A percentile compares a stretch with the other conserved stretches of the same genome.
Conservation (phyloP, 2,797 vertebrate genomes). For the Cossypha polioptera region DNA sequence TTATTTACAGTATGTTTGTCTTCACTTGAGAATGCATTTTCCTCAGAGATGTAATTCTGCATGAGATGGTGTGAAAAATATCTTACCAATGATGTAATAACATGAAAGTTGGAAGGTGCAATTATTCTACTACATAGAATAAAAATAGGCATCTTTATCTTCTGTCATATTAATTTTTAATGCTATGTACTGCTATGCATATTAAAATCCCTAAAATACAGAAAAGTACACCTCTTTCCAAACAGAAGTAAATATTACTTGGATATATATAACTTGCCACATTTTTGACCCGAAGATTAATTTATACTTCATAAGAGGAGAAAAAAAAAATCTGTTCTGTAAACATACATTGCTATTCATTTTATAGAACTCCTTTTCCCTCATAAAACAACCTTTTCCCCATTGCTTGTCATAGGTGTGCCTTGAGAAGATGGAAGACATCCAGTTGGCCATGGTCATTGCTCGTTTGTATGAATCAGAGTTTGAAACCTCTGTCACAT, state of each 20-base stretch:
- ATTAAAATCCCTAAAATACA: background rate
- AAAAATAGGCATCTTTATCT: background rate
- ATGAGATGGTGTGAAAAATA: background rate
- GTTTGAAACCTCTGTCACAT: conserved; percentile 93
- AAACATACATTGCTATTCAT: background rate
- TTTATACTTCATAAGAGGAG: background rate
- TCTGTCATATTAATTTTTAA: background rate
- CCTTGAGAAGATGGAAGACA: conserved; percentile 98
- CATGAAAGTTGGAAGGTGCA: background rate
- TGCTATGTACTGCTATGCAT: background rate
- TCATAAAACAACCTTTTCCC: background rate
- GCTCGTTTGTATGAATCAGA: conserved; percentile 95
- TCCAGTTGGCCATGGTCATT: conserved; percentile 96
- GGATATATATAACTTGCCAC: background rate
- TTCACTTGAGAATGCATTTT: background rate
- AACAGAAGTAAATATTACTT: background rate
- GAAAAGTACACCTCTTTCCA: background rate
- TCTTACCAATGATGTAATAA: background rate
- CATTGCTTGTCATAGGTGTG: conserved; percentile 80
- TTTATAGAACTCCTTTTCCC: background rate
- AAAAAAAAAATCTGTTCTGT: background rate
- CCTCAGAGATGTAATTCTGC: background rate
- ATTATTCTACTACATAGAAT: background rate
- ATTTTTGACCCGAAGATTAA: background rate
- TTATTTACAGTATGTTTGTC: background rate